phyloP scores from a whole-genome alignment of 2,888 invertebrate species.

The Chloroclysta siterata region DNA sequence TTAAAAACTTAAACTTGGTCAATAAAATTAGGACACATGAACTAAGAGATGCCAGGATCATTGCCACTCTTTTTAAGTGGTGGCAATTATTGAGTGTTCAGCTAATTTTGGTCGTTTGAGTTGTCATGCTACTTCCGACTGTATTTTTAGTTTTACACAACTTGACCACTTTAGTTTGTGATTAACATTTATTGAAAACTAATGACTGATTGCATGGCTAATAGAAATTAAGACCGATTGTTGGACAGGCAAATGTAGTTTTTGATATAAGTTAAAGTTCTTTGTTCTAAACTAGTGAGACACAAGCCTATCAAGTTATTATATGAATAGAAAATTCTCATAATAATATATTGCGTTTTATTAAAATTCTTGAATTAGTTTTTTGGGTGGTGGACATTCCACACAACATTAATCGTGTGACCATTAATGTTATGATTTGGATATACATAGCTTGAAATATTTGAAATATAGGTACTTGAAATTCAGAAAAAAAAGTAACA shows the following conservation, averaged over 20 bases:
- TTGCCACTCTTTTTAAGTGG: neutral
- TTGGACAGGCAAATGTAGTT: constrained; percentile 18
- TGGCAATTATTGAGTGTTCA: constrained; percentile 2
- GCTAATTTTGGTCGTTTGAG: neutral
- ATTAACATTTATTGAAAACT: constrained; percentile 6
- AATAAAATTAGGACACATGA: neutral
- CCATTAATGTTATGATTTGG: too few relatives aligned
- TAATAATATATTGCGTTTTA: constrained; percentile 58
- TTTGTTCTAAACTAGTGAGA: constrained; percentile 71
- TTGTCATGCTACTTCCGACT: constrained; percentile 14
- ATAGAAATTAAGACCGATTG: neutral
- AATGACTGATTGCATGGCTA: constrained; percentile 9
- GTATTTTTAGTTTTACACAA: neutral
- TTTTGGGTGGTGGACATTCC: too few relatives aligned
- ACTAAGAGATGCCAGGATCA: neutral
- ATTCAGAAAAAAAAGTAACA: too few relatives aligned
- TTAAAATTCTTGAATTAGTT: constrained; percentile 35
- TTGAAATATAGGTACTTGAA: too few relatives aligned
- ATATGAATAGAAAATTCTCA: constrained; percentile 75
- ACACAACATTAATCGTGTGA: too few relatives aligned
- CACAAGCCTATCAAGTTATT: constrained; percentile 75
- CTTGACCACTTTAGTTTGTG: constrained; percentile 3
- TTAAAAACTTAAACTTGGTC: neutral
- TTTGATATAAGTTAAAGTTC: constrained; percentile 55
- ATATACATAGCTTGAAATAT: too few relatives aligned